Base-by-base conservation (phyloP, 2,113 vertebrate species). In the Pteropus alecto region DNA sequence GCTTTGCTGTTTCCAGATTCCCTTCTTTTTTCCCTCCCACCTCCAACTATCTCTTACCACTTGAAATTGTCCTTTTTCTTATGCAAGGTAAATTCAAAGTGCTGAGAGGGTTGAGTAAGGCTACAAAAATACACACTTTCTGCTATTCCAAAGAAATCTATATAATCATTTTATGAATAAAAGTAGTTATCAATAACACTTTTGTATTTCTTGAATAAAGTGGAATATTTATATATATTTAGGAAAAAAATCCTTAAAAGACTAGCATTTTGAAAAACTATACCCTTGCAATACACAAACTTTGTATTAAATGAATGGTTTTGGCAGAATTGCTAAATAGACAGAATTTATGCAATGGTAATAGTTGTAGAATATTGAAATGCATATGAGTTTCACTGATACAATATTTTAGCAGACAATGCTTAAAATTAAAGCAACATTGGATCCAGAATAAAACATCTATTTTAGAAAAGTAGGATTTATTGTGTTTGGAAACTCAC, bases 181-280 rank as follows among this genome's bases (percentile, higher is more conserved):
- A 90, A 87, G 2, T n/a, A 61, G 93, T 96, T 97, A 90, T 54
- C 0, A n/a, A 2, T 41, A 90, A 82, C 24, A 15, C 43, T 78
- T 95, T 87, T 97, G 14, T 93, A 48, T 97, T 96, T 77, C 14
- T 15, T 88, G 67, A 97, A 35, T 0, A 87, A 96, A 97, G 41
- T 35, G 24, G 51, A 94, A 94, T 94, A 90, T 16, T 95, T 95
- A 54, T 68, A 89, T 85, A 26, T 77, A 5, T 77, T 83, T 71
- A 88, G 15, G 8, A 35, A 18, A 26, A 83, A 67, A 41, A 28
- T 5, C 3, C 35, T 48, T 65, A 0, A 90, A 87, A 46, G 0
- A 16, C 63, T 35, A 87, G 0, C 0, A 81, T 96, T 96, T 96
- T 88, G 6, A 92, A 97, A 97, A 95, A 16, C 0, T 0, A 81